Percentiles rank a stretch among this genome's conserved stretches.
Evolutionary conservation across 53 echinoderm and acorn worm species (phyloP).

Genomic region (Echinometra lucunter): DNA sequence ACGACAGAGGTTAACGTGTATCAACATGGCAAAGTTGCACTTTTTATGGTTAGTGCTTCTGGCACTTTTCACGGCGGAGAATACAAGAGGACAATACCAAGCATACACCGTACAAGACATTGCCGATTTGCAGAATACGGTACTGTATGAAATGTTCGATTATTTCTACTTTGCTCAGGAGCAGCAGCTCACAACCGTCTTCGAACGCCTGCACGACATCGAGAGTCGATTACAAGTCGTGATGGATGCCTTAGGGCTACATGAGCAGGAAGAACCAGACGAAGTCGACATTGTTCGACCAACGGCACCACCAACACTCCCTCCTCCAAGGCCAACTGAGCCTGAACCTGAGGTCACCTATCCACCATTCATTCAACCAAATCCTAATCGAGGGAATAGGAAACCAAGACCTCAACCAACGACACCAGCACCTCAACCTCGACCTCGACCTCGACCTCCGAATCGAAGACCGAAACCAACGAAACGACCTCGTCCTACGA

Average conservation of each 20-base stretch:
- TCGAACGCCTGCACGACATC: conserved; percentile 48
- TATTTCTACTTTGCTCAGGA: conserved; percentile 65
- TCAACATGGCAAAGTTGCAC: conserved; percentile 18
- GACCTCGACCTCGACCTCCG: neutral
- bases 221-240: conserved; percentile 48
- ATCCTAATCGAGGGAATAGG: conserved; percentile 16
- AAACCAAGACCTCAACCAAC: conserved; percentile 11
- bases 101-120: conserved; percentile 68
- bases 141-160: conserved; percentile 64
- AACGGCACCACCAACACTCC: neutral
- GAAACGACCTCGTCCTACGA: conserved; percentile 26
- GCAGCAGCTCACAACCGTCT: conserved; percentile 60
- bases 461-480: neutral
- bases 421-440: neutral
- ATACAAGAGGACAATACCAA: conserved; percentile 34
- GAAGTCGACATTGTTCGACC: conserved; percentile 43
- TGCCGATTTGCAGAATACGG: conserved; percentile 65
- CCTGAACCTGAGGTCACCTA: conserved; percentile 37
- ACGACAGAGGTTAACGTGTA: neutral
- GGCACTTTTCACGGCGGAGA: conserved; percentile 6
- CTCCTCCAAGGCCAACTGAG: neutral
- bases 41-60: conserved; percentile 8
- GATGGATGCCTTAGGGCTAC: conserved; percentile 38
- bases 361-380: conserved; percentile 37
- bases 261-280: conserved; percentile 4